Base-by-base conservation (phyloP, 2,113 vertebrate species). In the Panthera tigris region DNA sequence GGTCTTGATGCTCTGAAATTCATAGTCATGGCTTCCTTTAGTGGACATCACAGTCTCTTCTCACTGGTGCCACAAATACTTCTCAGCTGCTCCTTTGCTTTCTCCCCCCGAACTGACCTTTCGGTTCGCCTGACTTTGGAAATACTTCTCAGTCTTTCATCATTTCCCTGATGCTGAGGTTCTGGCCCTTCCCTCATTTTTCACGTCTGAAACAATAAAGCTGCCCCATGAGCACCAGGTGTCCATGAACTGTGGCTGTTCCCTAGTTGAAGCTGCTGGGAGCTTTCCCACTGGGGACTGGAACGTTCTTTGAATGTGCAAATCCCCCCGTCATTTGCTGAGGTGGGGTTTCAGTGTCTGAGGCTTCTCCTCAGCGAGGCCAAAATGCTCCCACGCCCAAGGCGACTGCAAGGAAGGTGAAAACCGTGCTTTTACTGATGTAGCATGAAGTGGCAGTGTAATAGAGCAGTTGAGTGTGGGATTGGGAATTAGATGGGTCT, bases 1-100 rank as follows among this genome's bases (percentile, higher is more conserved):
- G 98, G 97, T 96, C 98, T 97, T 96, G 95, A 97, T 98, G 90
- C 92, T 86, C 90, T 90, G 96, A 82, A 97, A 95, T 96, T 81
- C 87, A 97, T 95, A 89, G 79, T 93, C 94, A 78, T 82, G 97
- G 91, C 78, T 96, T 98, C 63, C 76, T 83, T 98, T 76, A 5
- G 16, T 89, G 71, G 96, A 96, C 97, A 96, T 93, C 36, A n/a
- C 88, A 93, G 13, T 36, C 50, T 92, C 89, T 86, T 94, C 94
- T 94, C 12, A 80, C 52, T 1, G 83, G 83, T 95, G 93, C 86
- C 66, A 93, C 71, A 96, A 98, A 98, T 95, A 96, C 69, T 80
- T 41, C 97, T 76, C 36, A 95, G 97, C 96, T 96, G 91, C 96
- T 57, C 5, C 87, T 76, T 83, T 65, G 52, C 78, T 79, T 71